phyloP scores from a whole-genome alignment of 2,888 invertebrate species.

The Pammene aurita region DNA sequence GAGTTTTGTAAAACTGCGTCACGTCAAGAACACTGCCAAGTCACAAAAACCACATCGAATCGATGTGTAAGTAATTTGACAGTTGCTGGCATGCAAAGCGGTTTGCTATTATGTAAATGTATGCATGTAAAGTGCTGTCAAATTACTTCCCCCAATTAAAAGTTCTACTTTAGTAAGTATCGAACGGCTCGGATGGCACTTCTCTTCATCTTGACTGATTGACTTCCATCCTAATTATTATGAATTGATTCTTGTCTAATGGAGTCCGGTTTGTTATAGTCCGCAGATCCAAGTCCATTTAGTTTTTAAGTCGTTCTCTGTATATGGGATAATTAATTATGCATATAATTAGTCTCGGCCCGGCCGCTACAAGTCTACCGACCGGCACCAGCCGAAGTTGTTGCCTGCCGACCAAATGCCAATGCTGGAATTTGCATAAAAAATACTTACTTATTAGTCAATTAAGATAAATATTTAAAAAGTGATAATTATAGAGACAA shows the following conservation, averaged over 20 bases:
- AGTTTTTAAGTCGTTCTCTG: constrained; percentile 30
- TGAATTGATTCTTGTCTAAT: constrained; percentile 30
- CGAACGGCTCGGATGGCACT: background rate
- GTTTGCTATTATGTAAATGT: too few relatives aligned
- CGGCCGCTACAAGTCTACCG: background rate
- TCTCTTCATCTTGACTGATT: constrained; percentile 25
- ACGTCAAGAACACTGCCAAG: too few relatives aligned
- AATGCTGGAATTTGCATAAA: constrained; percentile 2
- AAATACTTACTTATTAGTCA: constrained; percentile 11
- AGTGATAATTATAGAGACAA: background rate
- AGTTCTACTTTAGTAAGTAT: too few relatives aligned
- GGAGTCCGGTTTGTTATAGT: constrained; percentile 19
- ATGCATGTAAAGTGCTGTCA: too few relatives aligned
- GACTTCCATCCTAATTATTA: constrained; percentile 27
- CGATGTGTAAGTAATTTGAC: too few relatives aligned
- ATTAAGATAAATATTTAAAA: constrained; percentile 26
- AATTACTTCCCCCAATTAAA: too few relatives aligned
- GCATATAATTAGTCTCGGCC: constrained; percentile 20
- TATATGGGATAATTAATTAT: constrained; percentile 33
- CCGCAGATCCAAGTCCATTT: constrained; percentile 25
- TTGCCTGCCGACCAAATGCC: background rate
- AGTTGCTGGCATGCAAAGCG: too few relatives aligned
- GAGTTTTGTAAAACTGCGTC: too few relatives aligned
- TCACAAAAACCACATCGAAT: too few relatives aligned
- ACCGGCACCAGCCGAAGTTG: background rate